Evolutionary conservation across 2,888 invertebrate species (phyloP).

Genomic region (Actias luna): DNA sequence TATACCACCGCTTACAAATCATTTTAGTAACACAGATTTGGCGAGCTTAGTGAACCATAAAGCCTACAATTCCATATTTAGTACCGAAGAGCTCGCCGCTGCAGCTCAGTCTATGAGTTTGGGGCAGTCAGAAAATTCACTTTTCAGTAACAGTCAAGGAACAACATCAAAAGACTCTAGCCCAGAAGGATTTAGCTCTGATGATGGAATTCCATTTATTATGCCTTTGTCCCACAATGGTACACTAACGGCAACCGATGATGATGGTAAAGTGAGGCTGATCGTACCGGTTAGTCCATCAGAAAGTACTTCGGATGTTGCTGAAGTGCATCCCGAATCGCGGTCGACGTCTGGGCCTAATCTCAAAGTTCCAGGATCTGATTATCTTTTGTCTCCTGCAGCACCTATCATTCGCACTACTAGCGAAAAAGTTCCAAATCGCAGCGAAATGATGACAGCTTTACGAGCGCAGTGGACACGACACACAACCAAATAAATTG

Average conservation of each 20-base stretch:
- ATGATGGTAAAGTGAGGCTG: constrained; percentile 82
- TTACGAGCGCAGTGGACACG: constrained; percentile 92
- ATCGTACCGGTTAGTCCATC: constrained; percentile 83
- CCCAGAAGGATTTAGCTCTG: constrained; percentile 61
- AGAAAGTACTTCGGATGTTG: constrained; percentile 58
- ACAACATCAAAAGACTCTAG: constrained; percentile 74
- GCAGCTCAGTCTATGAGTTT: constrained; percentile 63
- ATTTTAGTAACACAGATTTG: constrained; percentile 62
- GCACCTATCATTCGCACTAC: constrained; percentile 88
- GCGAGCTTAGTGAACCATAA: constrained; percentile 52
- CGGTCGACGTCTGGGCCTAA: constrained; percentile 67
- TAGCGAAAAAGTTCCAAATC: constrained; percentile 92
- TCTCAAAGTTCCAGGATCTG: constrained; percentile 77
- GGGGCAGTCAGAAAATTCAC: constrained; percentile 60
- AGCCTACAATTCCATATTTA: constrained; percentile 44
- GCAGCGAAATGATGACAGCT: constrained; percentile 92
- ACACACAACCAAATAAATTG: constrained; percentile 90
- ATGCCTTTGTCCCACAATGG: constrained; percentile 85
- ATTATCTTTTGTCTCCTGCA: constrained; percentile 77
- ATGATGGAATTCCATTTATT: constrained; percentile 82
- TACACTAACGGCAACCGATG: constrained; percentile 82
- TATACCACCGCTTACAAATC: constrained; percentile 62
- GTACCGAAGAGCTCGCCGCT: constrained; percentile 47
- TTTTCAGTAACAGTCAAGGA: constrained; percentile 65
- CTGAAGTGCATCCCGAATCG: constrained; percentile 46